Conservation (phyloP, 2,113 vertebrate genomes). For the Carettochelys insculpta region DNA sequence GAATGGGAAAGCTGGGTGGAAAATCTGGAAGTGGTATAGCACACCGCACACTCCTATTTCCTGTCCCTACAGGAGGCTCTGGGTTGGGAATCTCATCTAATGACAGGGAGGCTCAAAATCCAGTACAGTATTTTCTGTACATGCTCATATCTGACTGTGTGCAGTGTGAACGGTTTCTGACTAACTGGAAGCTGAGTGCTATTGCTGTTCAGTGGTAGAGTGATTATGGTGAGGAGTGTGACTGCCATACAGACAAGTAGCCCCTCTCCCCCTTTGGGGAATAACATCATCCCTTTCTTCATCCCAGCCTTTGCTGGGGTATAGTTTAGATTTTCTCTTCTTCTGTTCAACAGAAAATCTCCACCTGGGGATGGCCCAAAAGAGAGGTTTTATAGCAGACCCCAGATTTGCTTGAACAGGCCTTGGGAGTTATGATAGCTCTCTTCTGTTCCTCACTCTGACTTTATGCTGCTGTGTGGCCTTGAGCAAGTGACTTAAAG, state of each 20-base stretch:
- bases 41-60: too few species aligned
- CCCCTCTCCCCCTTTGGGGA: background rate
- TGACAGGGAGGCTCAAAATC: background rate
- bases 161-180: background rate
- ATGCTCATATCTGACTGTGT: accelerated
- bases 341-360: background rate
- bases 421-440: background rate
- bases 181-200: background rate
- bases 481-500: constrained; percentile 32
- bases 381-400: background rate
- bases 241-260: background rate
- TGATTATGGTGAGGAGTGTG: background rate
- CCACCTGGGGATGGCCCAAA: background rate
- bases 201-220: accelerated
- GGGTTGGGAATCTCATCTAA: background rate
- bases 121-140: background rate
- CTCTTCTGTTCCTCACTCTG: constrained; percentile 37
- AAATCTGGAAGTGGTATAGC: too few species aligned
- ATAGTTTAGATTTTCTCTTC: background rate
- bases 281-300: background rate
- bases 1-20: too few species aligned
- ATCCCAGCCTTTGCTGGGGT: background rate
- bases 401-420: background rate
- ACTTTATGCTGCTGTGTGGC: constrained; percentile 36
- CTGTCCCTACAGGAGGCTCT: too few species aligned